Conservation (phyloP, 2,797 vertebrate species). For the Lepilemur ruficaudatus region DNA sequence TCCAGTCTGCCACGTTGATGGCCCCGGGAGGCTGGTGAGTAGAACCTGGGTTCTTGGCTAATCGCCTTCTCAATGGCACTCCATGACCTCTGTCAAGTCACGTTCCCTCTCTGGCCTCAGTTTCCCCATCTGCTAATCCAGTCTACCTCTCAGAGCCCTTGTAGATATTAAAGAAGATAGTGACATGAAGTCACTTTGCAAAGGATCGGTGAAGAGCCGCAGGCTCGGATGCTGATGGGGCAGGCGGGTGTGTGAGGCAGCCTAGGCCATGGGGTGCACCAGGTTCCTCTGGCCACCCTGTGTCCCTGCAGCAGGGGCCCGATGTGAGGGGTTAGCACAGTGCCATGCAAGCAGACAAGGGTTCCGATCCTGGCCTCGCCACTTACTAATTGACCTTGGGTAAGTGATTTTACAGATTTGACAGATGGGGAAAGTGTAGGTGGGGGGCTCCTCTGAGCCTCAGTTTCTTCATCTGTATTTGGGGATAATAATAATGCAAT, state of each 20-base stretch:
- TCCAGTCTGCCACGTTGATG: not conserved
- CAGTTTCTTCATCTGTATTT: not conserved
- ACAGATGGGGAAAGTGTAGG: too few relatives aligned
- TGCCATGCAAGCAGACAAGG: accelerated
- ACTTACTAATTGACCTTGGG: not conserved
- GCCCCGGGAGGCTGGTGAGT: not conserved
- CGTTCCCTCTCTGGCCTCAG: not conserved
- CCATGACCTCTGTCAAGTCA: not conserved
- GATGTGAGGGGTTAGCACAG: accelerated
- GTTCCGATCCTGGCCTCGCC: not conserved
- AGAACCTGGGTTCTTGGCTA: accelerated
- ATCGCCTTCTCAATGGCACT: not conserved
- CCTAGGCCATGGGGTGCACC: accelerated
- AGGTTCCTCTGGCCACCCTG: not conserved
- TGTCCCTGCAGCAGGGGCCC: not conserved
- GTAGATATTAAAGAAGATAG: not conserved
- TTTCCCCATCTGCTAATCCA: not conserved
- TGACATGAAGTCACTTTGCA: not conserved
- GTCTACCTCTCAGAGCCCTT: not conserved
- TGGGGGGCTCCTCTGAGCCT: not conserved
- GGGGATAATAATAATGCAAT: not conserved
- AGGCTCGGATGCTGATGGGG: not conserved
- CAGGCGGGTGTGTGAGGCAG: accelerated
- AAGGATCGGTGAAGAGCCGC: not conserved
- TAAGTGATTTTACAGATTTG: not conserved